phyloP scores from a whole-genome alignment of 2,888 invertebrate species.

The Agrochola litura region DNA sequence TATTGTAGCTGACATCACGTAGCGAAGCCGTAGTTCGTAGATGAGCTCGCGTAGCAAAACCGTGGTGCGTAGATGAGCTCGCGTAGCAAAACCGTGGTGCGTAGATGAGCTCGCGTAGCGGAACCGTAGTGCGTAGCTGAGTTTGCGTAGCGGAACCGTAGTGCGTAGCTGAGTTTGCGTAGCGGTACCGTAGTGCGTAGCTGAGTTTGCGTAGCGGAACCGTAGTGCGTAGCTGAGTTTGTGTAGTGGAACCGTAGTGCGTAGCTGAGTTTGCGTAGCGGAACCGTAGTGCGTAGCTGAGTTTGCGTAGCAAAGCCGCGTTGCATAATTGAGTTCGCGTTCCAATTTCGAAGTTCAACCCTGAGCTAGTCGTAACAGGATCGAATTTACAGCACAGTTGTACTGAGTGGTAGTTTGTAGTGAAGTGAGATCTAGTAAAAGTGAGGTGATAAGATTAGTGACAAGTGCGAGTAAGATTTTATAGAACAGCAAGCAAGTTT shows the following conservation, averaged over 20 bases:
- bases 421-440: background rate
- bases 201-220: background rate
- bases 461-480: background rate
- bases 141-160: background rate
- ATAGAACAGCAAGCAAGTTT: background rate
- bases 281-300: too few species aligned
- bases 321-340: background rate
- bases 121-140: background rate
- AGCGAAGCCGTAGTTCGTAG: background rate
- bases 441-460: too few species aligned
- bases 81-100: background rate
- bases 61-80: background rate
- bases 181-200: background rate
- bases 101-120: background rate
- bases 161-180: background rate
- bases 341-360: background rate
- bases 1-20: too few species aligned
- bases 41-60: background rate
- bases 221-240: background rate
- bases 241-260: background rate
- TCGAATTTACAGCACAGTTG: background rate
- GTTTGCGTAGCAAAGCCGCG: background rate
- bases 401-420: background rate
- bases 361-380: background rate
- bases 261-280: background rate